phyloP scores from a whole-genome alignment of 2,797 vertebrate species.

The Crenuchus spilurus region DNA sequence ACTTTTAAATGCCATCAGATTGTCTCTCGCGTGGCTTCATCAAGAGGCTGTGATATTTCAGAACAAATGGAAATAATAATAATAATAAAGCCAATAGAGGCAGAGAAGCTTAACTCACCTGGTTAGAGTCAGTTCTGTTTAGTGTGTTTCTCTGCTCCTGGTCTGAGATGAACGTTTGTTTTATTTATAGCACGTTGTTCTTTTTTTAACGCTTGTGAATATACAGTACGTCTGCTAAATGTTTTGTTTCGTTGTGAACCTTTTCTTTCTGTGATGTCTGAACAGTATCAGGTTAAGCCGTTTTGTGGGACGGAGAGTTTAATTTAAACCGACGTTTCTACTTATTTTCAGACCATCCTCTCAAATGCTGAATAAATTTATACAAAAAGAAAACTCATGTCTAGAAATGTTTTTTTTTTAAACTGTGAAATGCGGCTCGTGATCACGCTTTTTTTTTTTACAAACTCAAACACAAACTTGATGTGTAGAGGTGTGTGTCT shows the following conservation, averaged over 20 bases:
- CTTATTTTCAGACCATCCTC: conserved; percentile 85
- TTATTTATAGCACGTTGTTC: conserved; percentile 92
- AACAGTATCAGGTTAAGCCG: conserved; percentile 83
- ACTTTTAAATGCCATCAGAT: conserved; percentile 77
- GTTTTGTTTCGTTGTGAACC: conserved; percentile 69
- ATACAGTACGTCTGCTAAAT: conserved; percentile 77
- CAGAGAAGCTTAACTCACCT: conserved; percentile 74
- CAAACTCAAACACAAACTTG: conserved; percentile 19
- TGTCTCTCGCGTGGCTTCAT: conserved; percentile 79
- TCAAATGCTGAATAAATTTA: conserved; percentile 86
- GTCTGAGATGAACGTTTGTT: conserved; percentile 67
- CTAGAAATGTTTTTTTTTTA: conserved; percentile 26
- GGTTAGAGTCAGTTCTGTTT: conserved; percentile 79
- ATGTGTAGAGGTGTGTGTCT: conserved; percentile 39
- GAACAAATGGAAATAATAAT: conserved; percentile 56
- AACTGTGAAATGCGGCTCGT: background rate
- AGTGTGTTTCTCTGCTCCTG: conserved; percentile 70
- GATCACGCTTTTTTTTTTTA: background rate
- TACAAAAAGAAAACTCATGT: conserved; percentile 73
- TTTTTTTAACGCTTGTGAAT: conserved; percentile 80
- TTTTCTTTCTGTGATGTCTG: conserved; percentile 84
- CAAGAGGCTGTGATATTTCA: conserved; percentile 79
- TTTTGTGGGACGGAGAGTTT: conserved; percentile 76
- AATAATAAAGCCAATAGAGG: conserved; percentile 63
- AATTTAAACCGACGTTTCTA: conserved; percentile 88